Conservation (phyloP, 2,113 vertebrate genomes). For the Piaya cayana region DNA sequence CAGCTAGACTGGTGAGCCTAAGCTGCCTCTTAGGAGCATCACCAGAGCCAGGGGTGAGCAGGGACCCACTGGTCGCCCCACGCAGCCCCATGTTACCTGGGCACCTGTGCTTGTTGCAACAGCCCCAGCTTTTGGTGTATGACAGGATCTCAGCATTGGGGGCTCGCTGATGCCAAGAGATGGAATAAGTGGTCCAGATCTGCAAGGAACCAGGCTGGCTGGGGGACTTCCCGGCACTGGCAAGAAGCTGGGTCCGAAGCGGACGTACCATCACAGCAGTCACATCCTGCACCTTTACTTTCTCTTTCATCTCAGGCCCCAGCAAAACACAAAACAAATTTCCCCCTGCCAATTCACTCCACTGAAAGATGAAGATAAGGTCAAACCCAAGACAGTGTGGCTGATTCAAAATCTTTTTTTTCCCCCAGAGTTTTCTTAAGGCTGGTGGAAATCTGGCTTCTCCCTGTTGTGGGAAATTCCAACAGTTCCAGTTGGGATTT, state of each 20-base stretch:
- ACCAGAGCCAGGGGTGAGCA: neutral
- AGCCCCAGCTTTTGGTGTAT: accelerated
- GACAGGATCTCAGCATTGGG: accelerated
- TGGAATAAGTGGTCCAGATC: neutral
- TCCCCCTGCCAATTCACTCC: neutral
- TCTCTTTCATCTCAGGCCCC: neutral
- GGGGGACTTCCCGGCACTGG: accelerated
- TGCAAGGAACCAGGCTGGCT: too few relatives aligned
- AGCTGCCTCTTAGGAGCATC: neutral
- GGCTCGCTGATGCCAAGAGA: neutral
- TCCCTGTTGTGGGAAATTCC: neutral
- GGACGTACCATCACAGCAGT: accelerated
- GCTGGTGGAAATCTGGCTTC: neutral
- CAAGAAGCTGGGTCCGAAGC: accelerated
- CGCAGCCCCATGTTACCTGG: neutral
- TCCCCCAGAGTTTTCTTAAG: neutral
- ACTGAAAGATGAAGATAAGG: neutral
- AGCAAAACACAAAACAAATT: neutral
- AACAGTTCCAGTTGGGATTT: neutral
- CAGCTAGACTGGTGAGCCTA: neutral
- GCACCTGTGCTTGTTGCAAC: accelerated
- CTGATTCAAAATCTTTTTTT: neutral
- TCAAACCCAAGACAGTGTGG: neutral
- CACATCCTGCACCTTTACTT: conserved; percentile 21
- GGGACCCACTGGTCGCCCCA: neutral